Base-by-base conservation (phyloP, 2,797 vertebrate genomes). In the Alosa sapidissima region DNA sequence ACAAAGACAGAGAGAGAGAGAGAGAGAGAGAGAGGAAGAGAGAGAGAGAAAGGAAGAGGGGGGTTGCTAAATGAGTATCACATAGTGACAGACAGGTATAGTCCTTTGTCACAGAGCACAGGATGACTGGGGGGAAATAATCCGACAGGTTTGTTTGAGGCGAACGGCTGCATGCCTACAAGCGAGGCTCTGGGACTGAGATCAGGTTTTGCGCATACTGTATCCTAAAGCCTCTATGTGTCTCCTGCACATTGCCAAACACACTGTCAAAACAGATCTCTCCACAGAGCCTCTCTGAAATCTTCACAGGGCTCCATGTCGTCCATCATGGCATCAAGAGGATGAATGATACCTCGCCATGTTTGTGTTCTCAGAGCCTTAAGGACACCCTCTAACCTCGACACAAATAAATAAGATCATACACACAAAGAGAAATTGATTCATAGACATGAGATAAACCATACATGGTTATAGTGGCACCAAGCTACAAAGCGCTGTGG, bases 261-360 rank as follows among this genome's bases (percentile, higher is more conserved):
- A 78, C 9, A 90, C 92, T 94, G 94, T 93, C 94, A 93, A 90
- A 75, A 89, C 87, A 92, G 90, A 94, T 94, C 93, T 93, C 41
- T 78, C 41, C 72, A 47, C 36, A 78, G 6, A 78, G 72, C 72
- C 1, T 2, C 16, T 47, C 72, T 21, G 72, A 78, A 45, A 41
- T 16, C 72, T 78, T 78, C 72, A 78, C 36, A 47, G 16, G 5
- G 16, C 72, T 19, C 72, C 54, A 55, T 21, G 14, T 75, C 4
- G 41, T 78, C 72, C 72, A 1, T 41, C 72, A 47, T 41, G 72
- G 47, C 72, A 28, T 28, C 47, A 47, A 78, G 41, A 78, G 72
- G 72, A 78, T 78, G 72, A 78, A 0, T 78, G 72, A 47, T 47
- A 78, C 72, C 72, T 78, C 45, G 72, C 36, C 72, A 47, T 78